Evolutionary conservation across 2,113 vertebrate genomes (phyloP).

Genomic region (Grammatotria lemairii): DNA sequence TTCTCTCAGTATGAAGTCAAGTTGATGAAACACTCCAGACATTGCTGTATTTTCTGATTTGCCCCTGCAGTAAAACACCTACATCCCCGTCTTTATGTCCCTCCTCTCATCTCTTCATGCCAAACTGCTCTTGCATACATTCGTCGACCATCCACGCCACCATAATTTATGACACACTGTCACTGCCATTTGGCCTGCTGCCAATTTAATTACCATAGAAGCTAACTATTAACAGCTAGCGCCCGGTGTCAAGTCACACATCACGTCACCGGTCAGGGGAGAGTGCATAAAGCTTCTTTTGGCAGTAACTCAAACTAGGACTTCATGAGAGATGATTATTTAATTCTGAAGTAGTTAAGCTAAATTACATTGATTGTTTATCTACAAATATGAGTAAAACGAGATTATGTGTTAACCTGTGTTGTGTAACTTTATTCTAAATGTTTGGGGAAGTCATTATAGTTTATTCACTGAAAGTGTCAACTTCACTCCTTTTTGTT

Average conservation of each 20-base stretch:
- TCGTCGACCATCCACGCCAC: not conserved
- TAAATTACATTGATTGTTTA: not conserved
- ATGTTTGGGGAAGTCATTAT: not conserved
- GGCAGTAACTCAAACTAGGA: conserved; percentile 1
- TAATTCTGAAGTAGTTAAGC: conserved; percentile 2
- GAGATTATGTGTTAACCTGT: not conserved
- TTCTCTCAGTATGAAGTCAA: not conserved
- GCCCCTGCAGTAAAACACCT: conserved; percentile 2
- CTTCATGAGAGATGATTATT: not conserved
- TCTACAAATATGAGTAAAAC: not conserved
- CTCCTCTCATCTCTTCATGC: not conserved
- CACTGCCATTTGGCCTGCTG: conserved; percentile 35
- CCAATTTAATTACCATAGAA: conserved; percentile 71
- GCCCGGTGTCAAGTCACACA: conserved; percentile 14
- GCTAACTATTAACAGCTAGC: conserved; percentile 61
- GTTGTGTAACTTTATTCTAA: not conserved
- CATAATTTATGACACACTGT: conserved; percentile 40
- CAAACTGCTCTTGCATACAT: not conserved
- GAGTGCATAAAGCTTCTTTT: conserved; percentile 7
- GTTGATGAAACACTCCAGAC: not conserved
- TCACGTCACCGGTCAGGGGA: conserved; percentile 5
- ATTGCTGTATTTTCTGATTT: not conserved
- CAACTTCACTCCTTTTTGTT: accelerated
- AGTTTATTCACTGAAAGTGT: not conserved
- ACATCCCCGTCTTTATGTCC: not conserved